Percentiles rank a stretch among this genome's conserved stretches.
phyloP scores from a whole-genome alignment of 2,113 vertebrate genomes.

The Trichechus manatus region DNA sequence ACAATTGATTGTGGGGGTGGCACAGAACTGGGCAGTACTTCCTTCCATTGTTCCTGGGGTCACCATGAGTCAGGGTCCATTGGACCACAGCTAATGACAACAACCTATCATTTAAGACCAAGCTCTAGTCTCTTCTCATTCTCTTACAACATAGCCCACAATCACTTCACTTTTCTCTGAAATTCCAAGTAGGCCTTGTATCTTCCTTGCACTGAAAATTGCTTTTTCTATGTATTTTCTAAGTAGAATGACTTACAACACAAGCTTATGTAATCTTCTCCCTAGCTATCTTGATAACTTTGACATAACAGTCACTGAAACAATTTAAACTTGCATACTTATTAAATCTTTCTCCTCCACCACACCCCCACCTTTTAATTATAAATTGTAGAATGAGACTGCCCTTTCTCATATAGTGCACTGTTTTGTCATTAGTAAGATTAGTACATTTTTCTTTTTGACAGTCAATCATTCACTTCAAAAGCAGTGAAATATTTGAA shows the following conservation, averaged over 20 bases:
- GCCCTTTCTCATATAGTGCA: not conserved
- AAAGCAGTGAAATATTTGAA: not conserved
- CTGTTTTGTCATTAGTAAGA: not conserved
- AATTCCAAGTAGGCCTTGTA: not conserved
- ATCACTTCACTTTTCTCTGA: not conserved
- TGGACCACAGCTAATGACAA: too few species aligned
- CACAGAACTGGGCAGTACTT: too few species aligned
- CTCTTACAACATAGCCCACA: not conserved
- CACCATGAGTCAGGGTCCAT: too few species aligned
- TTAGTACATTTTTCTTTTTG: not conserved
- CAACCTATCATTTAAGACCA: not conserved
- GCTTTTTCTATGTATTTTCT: not conserved
- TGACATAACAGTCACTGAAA: conserved; percentile 1
- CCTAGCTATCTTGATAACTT: not conserved
- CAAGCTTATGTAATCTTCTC: not conserved
- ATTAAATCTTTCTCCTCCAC: not conserved
- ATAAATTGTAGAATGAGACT: not conserved
- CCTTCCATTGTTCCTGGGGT: too few species aligned
- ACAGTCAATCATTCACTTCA: not conserved
- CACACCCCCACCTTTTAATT: not conserved
- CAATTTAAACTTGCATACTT: not conserved
- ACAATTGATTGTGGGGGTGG: too few species aligned
- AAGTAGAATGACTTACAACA: not conserved
- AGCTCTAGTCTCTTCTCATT: not conserved
- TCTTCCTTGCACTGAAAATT: not conserved